Percentiles rank a stretch among this genome's conserved stretches.
Evolutionary conservation across 2,113 vertebrate species (phyloP).

Genomic region (Symphodus melops): DNA sequence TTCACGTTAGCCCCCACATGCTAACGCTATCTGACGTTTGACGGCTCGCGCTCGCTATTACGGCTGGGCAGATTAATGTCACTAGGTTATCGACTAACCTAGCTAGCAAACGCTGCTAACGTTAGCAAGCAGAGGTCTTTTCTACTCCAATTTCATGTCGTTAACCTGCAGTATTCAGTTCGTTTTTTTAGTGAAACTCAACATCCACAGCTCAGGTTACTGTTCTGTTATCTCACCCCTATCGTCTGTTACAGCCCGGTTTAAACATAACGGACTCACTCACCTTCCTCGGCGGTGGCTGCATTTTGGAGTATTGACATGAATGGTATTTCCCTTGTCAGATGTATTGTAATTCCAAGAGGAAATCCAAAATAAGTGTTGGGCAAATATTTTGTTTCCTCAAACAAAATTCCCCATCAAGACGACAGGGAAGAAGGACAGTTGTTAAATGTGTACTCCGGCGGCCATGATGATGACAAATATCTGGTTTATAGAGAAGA

Average conservation of each 20-base stretch:
- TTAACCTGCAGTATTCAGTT: neutral
- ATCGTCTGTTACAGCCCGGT: conserved; percentile 43
- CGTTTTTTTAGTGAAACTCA: neutral
- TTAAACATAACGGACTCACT: conserved; percentile 74
- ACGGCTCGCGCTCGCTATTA: conserved; percentile 28
- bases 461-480: conserved; percentile 83
- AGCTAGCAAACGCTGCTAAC: conserved; percentile 66
- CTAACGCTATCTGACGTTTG: conserved; percentile 61
- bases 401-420: conserved; percentile 52
- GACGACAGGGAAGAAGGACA: conserved; percentile 64
- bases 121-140: conserved; percentile 41
- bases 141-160: neutral
- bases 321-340: conserved; percentile 80
- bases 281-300: conserved; percentile 98
- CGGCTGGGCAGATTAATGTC: conserved; percentile 61
- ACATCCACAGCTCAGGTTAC: conserved; percentile 15
- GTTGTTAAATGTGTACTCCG: conserved; percentile 76
- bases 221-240: conserved; percentile 43
- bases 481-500: conserved; percentile 56
- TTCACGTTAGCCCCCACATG: conserved; percentile 31
- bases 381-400: conserved; percentile 43
- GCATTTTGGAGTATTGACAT: conserved; percentile 90
- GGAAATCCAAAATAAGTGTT: conserved; percentile 64
- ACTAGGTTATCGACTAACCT: conserved; percentile 40
- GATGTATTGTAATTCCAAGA: conserved; percentile 72